Conservation (phyloP, 1,140 invertebrate species). For the Drosophila willistoni region DNA sequence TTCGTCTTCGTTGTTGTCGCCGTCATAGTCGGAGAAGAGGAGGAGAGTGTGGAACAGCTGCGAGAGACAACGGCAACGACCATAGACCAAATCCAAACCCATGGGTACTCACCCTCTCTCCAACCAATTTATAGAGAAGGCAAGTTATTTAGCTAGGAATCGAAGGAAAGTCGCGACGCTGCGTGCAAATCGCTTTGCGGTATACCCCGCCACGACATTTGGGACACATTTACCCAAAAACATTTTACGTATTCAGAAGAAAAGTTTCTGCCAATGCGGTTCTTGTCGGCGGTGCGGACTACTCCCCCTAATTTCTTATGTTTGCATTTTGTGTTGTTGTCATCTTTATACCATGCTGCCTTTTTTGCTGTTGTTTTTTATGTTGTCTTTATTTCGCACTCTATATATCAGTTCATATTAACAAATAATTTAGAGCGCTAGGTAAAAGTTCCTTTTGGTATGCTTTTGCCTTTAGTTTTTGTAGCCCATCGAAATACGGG, state of each 20-base stretch:
- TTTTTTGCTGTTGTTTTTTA: no score
- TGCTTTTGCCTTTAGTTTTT: not conserved
- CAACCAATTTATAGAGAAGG: slow-evolving; percentile 57
- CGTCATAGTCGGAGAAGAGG: not conserved
- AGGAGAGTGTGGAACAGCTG: slow-evolving; percentile 59
- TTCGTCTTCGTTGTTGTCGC: slow-evolving; percentile 8
- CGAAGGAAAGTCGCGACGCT: slow-evolving; percentile 62
- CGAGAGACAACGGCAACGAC: slow-evolving; percentile 59
- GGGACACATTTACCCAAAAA: slow-evolving; percentile 78
- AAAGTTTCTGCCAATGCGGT: slow-evolving; percentile 67
- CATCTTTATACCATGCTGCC: slow-evolving; percentile 58
- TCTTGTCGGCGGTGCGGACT: slow-evolving; percentile 44
- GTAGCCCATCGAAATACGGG: slow-evolving; percentile 18
- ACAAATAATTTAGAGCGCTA: not conserved
- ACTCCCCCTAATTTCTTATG: slow-evolving; percentile 27
- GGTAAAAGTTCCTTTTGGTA: slow-evolving; percentile 8
- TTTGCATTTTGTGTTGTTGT: slow-evolving; percentile 69
- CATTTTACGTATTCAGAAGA: slow-evolving; percentile 77
- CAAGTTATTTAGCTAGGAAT: slow-evolving; percentile 76
- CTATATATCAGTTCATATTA: not conserved
- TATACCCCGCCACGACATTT: slow-evolving; percentile 64
- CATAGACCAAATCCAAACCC: slow-evolving; percentile 14
- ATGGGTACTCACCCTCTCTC: slow-evolving; percentile 3
- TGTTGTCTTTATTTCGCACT: not conserved
- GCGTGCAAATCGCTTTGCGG: slow-evolving; percentile 49